Evolutionary conservation across 2,888 invertebrate species (phyloP).

Genomic region (Hirtodrosophila histrioides): DNA sequence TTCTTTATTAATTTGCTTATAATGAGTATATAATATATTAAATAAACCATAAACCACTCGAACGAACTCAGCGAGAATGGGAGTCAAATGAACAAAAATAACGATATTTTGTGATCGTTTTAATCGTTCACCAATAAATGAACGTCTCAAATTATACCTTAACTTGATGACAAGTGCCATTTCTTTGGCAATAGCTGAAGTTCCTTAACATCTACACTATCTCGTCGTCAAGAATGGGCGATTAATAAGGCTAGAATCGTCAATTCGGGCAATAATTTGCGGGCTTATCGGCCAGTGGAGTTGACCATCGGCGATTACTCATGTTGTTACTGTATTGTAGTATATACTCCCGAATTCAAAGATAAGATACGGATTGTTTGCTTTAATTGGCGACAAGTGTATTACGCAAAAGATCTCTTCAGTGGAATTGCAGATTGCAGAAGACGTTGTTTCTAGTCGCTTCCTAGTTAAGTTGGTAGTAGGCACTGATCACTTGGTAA

Average conservation of each 20-base stretch:
- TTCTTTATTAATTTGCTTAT: no score
- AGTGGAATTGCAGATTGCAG: constrained; percentile 1
- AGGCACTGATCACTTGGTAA: constrained; percentile 71
- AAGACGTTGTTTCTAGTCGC: not conserved
- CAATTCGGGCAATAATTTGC: constrained; percentile 11
- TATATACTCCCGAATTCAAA: not conserved
- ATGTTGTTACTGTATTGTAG: not conserved
- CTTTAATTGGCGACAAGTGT: constrained; percentile 42
- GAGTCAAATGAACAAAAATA: no score
- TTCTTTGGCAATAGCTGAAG: no score
- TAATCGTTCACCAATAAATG: no score
- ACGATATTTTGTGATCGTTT: no score
- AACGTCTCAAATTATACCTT: no score
- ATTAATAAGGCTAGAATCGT: constrained; percentile 5
- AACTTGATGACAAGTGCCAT: no score
- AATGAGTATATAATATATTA: no score
- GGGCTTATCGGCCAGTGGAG: constrained; percentile 37
- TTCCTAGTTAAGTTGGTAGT: constrained; percentile 62
- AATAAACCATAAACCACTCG: no score
- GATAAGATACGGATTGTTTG: constrained; percentile 47
- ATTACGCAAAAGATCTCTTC: constrained; percentile 43
- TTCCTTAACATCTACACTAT: not conserved
- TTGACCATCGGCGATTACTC: constrained; percentile 21
- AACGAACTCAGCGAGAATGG: no score
- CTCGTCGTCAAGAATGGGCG: not conserved